phyloP scores from a whole-genome alignment of 2,888 invertebrate species.

The Trissolcus brochymenae region DNA sequence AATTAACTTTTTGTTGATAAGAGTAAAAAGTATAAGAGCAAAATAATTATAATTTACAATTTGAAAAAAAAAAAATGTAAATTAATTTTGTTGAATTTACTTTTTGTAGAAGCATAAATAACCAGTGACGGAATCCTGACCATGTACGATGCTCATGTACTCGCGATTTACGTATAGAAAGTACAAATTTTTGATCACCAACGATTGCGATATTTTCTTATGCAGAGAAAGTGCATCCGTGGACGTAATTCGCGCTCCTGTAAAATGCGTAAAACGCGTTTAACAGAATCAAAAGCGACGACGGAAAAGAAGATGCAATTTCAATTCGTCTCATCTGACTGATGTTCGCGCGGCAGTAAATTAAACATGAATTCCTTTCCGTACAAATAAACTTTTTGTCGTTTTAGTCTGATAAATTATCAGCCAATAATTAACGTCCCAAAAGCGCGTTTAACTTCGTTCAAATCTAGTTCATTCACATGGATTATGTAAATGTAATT shows the following conservation, averaged over 20 bases:
- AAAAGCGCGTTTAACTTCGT: neutral
- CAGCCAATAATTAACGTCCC: neutral
- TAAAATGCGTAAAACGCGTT: slow-evolving; percentile 9
- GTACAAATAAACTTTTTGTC: neutral
- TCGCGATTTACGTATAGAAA: slow-evolving; percentile 34
- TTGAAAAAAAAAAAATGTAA: too few relatives aligned
- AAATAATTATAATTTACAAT: too few relatives aligned
- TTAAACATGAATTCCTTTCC: slow-evolving; percentile 10
- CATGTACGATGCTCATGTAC: slow-evolving; percentile 12
- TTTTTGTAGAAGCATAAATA: too few relatives aligned
- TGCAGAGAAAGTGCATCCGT: slow-evolving; percentile 49
- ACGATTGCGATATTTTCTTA: slow-evolving; percentile 26
- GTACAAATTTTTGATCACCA: slow-evolving; percentile 29
- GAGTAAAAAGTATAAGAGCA: too few relatives aligned
- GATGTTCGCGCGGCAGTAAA: neutral
- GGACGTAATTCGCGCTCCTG: slow-evolving; percentile 24
- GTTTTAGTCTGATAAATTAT: neutral
- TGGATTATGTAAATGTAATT: slow-evolving; percentile 52
- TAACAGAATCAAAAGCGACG: slow-evolving; percentile 8
- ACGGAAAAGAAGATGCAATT: neutral
- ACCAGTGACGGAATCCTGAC: neutral
- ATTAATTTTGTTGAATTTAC: too few relatives aligned
- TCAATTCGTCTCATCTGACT: neutral
- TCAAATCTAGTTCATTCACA: slow-evolving; percentile 21
- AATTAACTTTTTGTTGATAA: too few relatives aligned